Evolutionary conservation across 1,140 invertebrate genomes (phyloP), one percentile per base, ranked within the genome.

Genomic region (Tetragonula clypearis): DNA sequence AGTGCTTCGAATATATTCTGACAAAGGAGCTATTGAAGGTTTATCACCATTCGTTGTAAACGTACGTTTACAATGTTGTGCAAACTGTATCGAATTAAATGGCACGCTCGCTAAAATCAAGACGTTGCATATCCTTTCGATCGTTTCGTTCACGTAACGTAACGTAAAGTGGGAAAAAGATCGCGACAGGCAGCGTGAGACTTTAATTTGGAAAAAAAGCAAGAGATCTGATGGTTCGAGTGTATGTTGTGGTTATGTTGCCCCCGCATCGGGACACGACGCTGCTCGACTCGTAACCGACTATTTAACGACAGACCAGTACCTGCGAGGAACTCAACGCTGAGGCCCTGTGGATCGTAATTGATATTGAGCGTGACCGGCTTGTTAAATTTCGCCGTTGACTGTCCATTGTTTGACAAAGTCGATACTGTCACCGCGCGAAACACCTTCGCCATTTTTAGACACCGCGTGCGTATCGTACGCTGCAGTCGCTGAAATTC

Each of bases 311-410:
- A 26, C 30, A 19, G 75, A 75, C 66, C 5, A 4, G 73, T 95
- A 96, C 96, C 95, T 94, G 95, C 92, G 85, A 96, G 95, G 91
- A 97, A 95, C 95, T 96, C 96, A 88, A 97, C 94, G 94, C 96
- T 97, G 86, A 97, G 95, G 90, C 97, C 97, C 94, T 97, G 97
- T 66, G 97, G 97, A 94, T 97, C 97, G 94, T 97, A 97, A 91
- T 97, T 97, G 91, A 97, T 95, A 94, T 96, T 96, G 93, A 97
- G 93, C 93, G 95, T 96, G 86, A 97, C 96, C 92, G 96, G 95
- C 91, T 96, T 96, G 88, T 96, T 96, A 93, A 96, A 97, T 95
- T 97, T 97, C 87, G 96, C 95, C 92, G 95, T 94, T 91, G 96
- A 94, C 93, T 95, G 95, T 90, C 96, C 96, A 94, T 96, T 96